Evolutionary conservation across 2,888 invertebrate genomes (phyloP), one percentile per base, ranked within the genome.

Genomic region (Thymelicus acteon): DNA sequence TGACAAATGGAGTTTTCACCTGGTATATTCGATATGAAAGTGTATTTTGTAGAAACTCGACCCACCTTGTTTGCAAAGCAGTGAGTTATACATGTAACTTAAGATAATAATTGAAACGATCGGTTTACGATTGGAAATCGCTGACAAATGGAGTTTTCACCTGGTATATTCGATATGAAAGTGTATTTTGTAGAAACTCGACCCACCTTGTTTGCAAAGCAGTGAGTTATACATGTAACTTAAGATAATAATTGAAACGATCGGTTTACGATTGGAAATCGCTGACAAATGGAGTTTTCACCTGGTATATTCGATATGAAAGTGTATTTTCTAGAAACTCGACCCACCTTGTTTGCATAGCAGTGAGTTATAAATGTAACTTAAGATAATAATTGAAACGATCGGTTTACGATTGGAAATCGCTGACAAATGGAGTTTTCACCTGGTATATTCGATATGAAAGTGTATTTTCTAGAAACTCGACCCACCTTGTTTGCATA

Each of bases 1-100:
- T 69, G 69, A 69, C 69, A 69, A 69, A 69, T 69, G 62, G 63
- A 37, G 48, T 63, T 69, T 69, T 62, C 69, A 69, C 63, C 69
- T 69, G 69, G 63, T 62, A 44, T 58, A 39, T 68, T 68, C 62
- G 57, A 54, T 57, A 44, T 54, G 10, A 24, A 37, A 15, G 47
- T 47, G 54, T 49, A 61, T 68, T 64, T 52, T 40, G 52, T 64
- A 64, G 49, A 48, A 52, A 52, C 39, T 40, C 52, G 52, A 64
- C 49, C 52, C 52, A n/a, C 12, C 61, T 60, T 60, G 60, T 67
- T 67, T 52, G 49, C 67, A 24, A 49, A 6, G 49, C 15, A 8
- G 60, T 62, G 47, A 57, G 48, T 57, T 62, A 57, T 44, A 24
- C 8, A 15, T 19, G 61, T 61, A 48, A 61, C 47, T 61, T 47